Percentiles rank a stretch among this genome's conserved stretches.
These are phyloP conservation scores for Orius insidiosus DNA, from an alignment of 1,140 invertebrate species.

Conservation along the genomic window DNA sequence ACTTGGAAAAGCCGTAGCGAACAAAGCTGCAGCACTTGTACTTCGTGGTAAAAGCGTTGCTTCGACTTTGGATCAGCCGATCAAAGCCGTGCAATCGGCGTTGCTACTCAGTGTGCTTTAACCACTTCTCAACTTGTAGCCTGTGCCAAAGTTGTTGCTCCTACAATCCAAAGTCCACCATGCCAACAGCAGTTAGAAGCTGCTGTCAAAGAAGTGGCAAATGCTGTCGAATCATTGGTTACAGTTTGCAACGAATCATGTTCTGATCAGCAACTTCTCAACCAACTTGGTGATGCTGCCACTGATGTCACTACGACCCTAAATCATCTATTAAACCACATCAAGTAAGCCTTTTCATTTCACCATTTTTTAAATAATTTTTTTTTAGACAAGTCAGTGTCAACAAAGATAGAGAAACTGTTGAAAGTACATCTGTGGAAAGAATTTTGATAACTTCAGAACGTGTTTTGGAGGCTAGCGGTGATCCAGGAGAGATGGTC, in stretches of 20 bases:
- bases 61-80: constrained; percentile 62
- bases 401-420: constrained; percentile 22
- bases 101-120: constrained; percentile 89
- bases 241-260: constrained; percentile 60
- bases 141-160: constrained; percentile 85
- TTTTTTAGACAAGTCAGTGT: neutral
- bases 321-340: constrained; percentile 79
- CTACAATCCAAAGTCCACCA: constrained; percentile 69
- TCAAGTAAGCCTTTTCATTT: constrained; percentile 36
- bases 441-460: constrained; percentile 82
- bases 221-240: constrained; percentile 82
- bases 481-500: constrained; percentile 86
- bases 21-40: constrained; percentile 87
- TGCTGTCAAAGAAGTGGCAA: constrained; percentile 81
- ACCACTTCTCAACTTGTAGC: constrained; percentile 95
- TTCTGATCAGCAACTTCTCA: constrained; percentile 45
- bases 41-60: constrained; percentile 88
- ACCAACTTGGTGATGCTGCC: constrained; percentile 69
- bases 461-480: constrained; percentile 61
- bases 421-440: constrained; percentile 71
- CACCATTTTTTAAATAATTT: neutral
- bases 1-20: constrained; percentile 88
- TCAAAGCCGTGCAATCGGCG: constrained; percentile 76
- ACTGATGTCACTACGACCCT: constrained; percentile 76
- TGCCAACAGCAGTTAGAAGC: constrained; percentile 88